phyloP scores from a whole-genome alignment of 2,113 vertebrate species.

The Oryctolagus cuniculus region mOryCun1.1 NC_091434.1:41612001-41612500 shows the following conservation, averaged over 20 bases:
- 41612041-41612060: neutral
- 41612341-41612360: slow-evolving; percentile 59
- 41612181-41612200: neutral
- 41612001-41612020: neutral
- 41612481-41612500: slow-evolving; percentile 82
- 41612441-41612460: slow-evolving; percentile 71
- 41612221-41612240: slow-evolving; percentile 9
- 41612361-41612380: slow-evolving; percentile 61
- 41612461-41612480: slow-evolving; percentile 76
- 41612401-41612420: slow-evolving; percentile 76
- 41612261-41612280: slow-evolving; percentile 1
- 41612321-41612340: slow-evolving; percentile 63
- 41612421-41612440: slow-evolving; percentile 78
- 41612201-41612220: neutral
- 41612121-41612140: slow-evolving; percentile 37
- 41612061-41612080: neutral
- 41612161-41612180: slow-evolving; percentile 41
- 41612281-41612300: slow-evolving; percentile 62
- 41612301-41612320: slow-evolving; percentile 64
- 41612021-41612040: neutral
- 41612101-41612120: neutral
- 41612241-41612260: slow-evolving; percentile 40
- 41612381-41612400: neutral
- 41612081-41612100: neutral
- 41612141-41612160: slow-evolving; percentile 25